Conservation (phyloP, 2,888 invertebrate species). For the Chaetoderma sp. region DNA sequence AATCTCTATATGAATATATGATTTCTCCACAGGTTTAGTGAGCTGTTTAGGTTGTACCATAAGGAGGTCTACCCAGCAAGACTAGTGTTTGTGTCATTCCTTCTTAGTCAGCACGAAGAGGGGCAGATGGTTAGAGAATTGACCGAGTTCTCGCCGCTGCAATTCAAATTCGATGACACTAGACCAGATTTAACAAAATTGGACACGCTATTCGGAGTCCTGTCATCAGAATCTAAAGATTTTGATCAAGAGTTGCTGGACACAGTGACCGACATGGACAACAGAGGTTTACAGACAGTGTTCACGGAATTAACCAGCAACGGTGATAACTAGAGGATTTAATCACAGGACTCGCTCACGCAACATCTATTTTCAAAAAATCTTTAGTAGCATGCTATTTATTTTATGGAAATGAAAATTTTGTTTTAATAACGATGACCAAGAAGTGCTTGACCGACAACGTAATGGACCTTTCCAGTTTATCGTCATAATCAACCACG, state of each 20-base stretch:
- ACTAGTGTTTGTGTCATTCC: constrained; percentile 68
- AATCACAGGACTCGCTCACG: no score
- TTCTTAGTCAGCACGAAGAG: constrained; percentile 53
- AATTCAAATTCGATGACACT: constrained; percentile 56
- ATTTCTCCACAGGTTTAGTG: constrained; percentile 51
- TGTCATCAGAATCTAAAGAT: constrained; percentile 53
- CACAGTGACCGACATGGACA: constrained; percentile 40
- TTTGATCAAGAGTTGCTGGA: constrained; percentile 50
- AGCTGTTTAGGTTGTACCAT: constrained; percentile 62
- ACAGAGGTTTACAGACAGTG: constrained; percentile 38
- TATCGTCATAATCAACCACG: no score
- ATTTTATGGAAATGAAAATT: no score
- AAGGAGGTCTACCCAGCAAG: constrained; percentile 65
- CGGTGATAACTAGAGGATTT: no score
- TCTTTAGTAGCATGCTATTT: no score
- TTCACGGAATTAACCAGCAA: no score
- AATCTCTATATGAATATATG: no score
- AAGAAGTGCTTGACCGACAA: no score
- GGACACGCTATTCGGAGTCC: constrained; percentile 65
- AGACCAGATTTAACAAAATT: constrained; percentile 68
- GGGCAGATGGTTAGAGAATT: constrained; percentile 63
- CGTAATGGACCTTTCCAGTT: no score
- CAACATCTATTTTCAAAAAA: no score
- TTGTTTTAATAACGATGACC: no score
- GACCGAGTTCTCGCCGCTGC: constrained; percentile 49